Evolutionary conservation across 1,140 invertebrate species (phyloP), one percentile per base, ranked within the genome.

Genomic region (Anoplolepis gracilipes): DNA sequence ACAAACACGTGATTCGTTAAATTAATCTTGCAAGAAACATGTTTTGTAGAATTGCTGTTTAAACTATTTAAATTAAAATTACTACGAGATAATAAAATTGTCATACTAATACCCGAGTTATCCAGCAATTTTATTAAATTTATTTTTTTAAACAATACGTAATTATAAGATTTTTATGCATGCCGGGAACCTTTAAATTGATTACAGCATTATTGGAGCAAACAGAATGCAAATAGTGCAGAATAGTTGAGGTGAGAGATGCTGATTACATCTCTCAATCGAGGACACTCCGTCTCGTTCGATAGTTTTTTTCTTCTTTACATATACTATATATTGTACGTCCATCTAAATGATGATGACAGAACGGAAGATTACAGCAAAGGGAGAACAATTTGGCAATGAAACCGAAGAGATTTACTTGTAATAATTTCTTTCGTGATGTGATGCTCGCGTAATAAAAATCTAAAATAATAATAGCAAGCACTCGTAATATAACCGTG

Each of bases 361-460:
- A 30, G 85, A 55, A 57, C 65, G 78, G 53, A 49, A n/a, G 57
- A 82, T 88, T 64, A 53, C 76, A 70, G 85, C 62, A 28, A 53
- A 59, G n/a, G 8, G 22, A 28, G 30, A 57, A 77, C 53, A 86
- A 84, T 89, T 85, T 87, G 13, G 67, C 42, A 62, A 82, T 75
- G 85, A 89, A 89, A 89, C 89, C 78, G 67, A 61, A 62, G 78
- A 89, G 84, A 89, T 87, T 87, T 77, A 85, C 85, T 33, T 39
- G 39, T 19, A 39, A 25, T 73, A 57, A 86, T 85, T 86, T 88
- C 46, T 88, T 86, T 72, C 55, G 42, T 49, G 36, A n/a, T 39
- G 30, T 49, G 73, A 55, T 19, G 49, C 72, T 57, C 42, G 57
- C 46, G 53, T 53, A 55, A 49, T 0, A 85, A 75, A 69, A 64